These are phyloP conservation scores for Rhamnusium bicolor DNA, from an alignment of 2,888 invertebrate genomes.

Conservation along the genomic window DNA sequence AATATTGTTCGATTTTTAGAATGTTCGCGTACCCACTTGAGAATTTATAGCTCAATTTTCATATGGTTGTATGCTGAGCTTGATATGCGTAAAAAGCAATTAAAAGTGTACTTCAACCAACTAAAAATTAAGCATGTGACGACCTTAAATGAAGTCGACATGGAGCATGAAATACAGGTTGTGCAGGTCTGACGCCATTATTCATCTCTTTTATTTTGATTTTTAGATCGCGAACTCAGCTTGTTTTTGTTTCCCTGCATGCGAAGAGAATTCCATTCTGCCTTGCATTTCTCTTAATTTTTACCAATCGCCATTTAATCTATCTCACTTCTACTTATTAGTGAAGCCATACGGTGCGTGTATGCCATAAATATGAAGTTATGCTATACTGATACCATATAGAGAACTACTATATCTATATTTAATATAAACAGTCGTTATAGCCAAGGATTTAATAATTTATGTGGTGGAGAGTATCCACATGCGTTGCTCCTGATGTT, in stretches of 20 bases:
- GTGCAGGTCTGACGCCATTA: slow-evolving; percentile 71
- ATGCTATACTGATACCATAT: slow-evolving; percentile 56
- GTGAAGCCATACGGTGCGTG: slow-evolving; percentile 39
- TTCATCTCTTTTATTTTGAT: slow-evolving; percentile 72
- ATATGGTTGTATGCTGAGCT: slow-evolving; percentile 22
- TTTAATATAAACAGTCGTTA: slow-evolving; percentile 62
- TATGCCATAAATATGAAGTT: slow-evolving; percentile 56
- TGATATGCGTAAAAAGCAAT: slow-evolving; percentile 48
- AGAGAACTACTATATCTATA: slow-evolving; percentile 59
- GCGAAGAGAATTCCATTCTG: slow-evolving; percentile 70
- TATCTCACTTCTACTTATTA: slow-evolving; percentile 58
- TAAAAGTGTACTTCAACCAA: slow-evolving; percentile 55
- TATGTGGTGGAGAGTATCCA: slow-evolving; percentile 57
- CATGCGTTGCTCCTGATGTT: slow-evolving; percentile 41
- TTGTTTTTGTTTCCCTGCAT: slow-evolving; percentile 62
- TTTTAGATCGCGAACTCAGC: slow-evolving; percentile 65
- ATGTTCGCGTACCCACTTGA: slow-evolving; percentile 10
- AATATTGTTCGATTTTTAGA: slow-evolving; percentile 17
- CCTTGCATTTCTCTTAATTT: slow-evolving; percentile 68
- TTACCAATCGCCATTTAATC: slow-evolving; percentile 63
- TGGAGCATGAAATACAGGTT: slow-evolving; percentile 71
- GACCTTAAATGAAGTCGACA: slow-evolving; percentile 71
- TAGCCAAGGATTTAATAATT: slow-evolving; percentile 58
- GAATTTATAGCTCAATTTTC: slow-evolving; percentile 41
- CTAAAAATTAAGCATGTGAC: slow-evolving; percentile 68